Evolutionary conservation across 2,113 vertebrate genomes (phyloP).

Genomic region (Theristicus caerulescens): DNA sequence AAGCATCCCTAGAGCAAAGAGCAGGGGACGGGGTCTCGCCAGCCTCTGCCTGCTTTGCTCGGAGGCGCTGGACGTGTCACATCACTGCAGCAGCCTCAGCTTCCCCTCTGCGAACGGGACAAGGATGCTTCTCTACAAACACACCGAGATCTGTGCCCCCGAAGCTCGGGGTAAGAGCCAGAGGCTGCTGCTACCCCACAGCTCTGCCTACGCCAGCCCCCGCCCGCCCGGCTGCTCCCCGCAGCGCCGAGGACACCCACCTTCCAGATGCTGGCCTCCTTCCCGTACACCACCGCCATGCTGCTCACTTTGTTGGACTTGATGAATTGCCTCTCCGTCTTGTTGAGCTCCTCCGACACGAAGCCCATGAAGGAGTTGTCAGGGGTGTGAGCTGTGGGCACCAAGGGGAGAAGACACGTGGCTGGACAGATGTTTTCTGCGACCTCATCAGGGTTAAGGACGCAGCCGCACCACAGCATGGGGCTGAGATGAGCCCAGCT

Average conservation of each 20-base stretch:
- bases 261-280: slow-evolving; percentile 98
- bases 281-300: slow-evolving; percentile 96
- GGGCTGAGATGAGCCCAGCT: fast-evolving
- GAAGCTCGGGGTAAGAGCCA: background rate
- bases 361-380: slow-evolving; percentile 99
- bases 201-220: fast-evolving
- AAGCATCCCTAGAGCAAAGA: background rate
- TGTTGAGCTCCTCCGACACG: slow-evolving; percentile 91
- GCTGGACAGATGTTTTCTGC: background rate
- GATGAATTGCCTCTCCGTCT: slow-evolving; percentile 84
- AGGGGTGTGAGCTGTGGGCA: slow-evolving; percentile 89
- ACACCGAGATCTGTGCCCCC: background rate
- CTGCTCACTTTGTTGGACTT: slow-evolving; percentile 87
- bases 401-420: background rate
- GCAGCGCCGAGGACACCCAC: slow-evolving; percentile 56
- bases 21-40: background rate
- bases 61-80: background rate
- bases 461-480: fast-evolving
- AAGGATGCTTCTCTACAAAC: background rate
- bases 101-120: fast-evolving
- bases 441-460: background rate
- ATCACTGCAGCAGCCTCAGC: background rate
- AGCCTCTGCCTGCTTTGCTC: background rate
- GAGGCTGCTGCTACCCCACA: background rate
- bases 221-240: background rate